Evolutionary conservation across 2,888 invertebrate genomes (phyloP), one percentile per base, ranked within the genome.

Genomic region (Yponomeuta cagnagella): DNA sequence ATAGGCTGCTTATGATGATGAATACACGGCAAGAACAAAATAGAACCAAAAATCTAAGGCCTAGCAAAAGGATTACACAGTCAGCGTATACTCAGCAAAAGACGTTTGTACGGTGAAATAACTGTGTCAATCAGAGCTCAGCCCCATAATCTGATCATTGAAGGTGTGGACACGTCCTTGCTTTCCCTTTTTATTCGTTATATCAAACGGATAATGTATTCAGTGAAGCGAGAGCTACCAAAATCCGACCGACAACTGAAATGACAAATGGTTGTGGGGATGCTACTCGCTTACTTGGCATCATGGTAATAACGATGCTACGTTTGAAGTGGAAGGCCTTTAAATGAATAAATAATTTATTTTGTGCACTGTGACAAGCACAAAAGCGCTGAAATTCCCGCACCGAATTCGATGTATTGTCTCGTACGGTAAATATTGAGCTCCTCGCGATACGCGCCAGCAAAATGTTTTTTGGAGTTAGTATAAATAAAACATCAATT

Each of bases 221-320:
- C 80, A 80, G 74, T 77, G 76, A 77, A 73, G 76, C 82, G 76
- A 80, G 83, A 82, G 78, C 78, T 76, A 72, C 78, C 79, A 73
- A 76, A 80, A 74, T 70, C 68, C 68, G 52, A 68, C 68, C 52
- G 65, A 71, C 70, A 70, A 70, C 48, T 63, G 74, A 79, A 82
- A 85, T 86, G 85, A 86, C 82, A 82, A 84, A 86, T 85, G 84
- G 78, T 76, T 77, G 76, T 78, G 77, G 78, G 78, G 82, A 81
- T 82, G 52, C 52, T 58, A 58, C 52, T 58, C 15, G 15, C 52
- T 58, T 58, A 15, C 52, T 58, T 12, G 52, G 52, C 15, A 58
- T 5, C 2, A 52, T 52, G 10, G 52, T 15, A 58, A 12, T 52
- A 15, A 58, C 15, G 52, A 8, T 43, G 43, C 43, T 8, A 43